Evolutionary conservation across 2,113 vertebrate genomes (phyloP).

Genomic region (Myotis lucifugus): DNA sequence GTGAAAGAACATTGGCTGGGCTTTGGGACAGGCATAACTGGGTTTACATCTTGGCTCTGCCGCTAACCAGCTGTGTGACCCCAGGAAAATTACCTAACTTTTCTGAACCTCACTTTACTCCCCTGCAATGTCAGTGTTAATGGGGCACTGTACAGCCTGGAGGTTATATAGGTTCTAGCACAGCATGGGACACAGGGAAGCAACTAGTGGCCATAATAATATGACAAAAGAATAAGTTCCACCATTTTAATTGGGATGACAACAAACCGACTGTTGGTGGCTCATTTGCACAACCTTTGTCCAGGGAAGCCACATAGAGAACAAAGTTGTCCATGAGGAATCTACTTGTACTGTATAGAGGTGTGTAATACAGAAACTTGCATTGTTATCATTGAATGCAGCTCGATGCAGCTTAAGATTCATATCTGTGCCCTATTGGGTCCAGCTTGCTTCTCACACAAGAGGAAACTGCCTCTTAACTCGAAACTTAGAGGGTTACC

Average conservation of each 20-base stretch:
- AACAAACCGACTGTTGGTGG: neutral
- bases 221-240: neutral
- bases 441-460: neutral
- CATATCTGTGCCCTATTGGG: neutral
- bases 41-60: neutral
- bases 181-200: too few relatives aligned
- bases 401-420: neutral
- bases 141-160: neutral
- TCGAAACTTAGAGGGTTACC: neutral
- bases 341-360: neutral
- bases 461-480: neutral
- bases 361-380: neutral
- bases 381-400: neutral
- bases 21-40: neutral
- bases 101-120: neutral
- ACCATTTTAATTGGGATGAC: neutral
- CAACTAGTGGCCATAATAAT: neutral
- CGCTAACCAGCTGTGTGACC: conserved; percentile 3
- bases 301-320: neutral
- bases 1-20: neutral
- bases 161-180: neutral
- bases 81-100: neutral
- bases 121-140: neutral
- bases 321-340: neutral
- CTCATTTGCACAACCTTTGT: neutral